A percentile compares a stretch with the other conserved stretches of the same genome.
Evolutionary conservation across 2,113 vertebrate genomes (phyloP).

Genomic region (Micronisus gabar): DNA sequence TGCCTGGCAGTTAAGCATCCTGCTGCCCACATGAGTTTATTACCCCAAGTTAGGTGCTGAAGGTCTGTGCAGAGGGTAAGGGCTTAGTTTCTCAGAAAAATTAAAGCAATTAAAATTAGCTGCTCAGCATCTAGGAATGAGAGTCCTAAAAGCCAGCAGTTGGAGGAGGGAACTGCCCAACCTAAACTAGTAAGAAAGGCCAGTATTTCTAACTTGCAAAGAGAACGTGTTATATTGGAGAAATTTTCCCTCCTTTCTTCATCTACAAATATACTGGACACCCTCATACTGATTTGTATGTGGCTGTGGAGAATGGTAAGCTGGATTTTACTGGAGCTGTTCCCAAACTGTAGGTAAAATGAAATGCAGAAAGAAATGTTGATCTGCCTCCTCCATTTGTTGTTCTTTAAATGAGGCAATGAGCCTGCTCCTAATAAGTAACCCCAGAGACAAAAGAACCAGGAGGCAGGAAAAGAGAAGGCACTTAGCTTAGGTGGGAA

Average conservation of each 20-base stretch:
- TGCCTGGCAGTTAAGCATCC: background rate
- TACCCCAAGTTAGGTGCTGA: background rate
- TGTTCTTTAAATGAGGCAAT: conserved; percentile 16
- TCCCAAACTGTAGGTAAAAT: background rate
- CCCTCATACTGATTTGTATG: background rate
- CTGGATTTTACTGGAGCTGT: background rate
- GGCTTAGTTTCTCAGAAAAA: background rate
- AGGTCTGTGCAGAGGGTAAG: background rate
- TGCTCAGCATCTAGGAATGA: background rate
- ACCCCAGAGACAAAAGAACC: conserved; percentile 10
- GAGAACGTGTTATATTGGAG: background rate
- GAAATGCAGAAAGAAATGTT: background rate
- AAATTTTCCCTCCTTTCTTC: background rate
- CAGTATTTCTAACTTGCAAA: background rate
- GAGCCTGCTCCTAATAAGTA: conserved; percentile 21
- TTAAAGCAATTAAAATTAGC: background rate
- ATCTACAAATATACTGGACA: background rate
- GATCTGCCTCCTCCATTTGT: background rate
- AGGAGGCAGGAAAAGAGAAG: background rate
- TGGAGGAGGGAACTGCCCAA: background rate
- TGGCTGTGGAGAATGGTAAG: background rate
- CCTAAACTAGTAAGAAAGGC: background rate
- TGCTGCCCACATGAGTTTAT: background rate
- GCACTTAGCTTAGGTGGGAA: background rate
- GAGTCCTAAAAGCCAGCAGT: background rate